Base-by-base conservation (phyloP, 1,140 invertebrate species). In the Argopecten irradians region DNA sequence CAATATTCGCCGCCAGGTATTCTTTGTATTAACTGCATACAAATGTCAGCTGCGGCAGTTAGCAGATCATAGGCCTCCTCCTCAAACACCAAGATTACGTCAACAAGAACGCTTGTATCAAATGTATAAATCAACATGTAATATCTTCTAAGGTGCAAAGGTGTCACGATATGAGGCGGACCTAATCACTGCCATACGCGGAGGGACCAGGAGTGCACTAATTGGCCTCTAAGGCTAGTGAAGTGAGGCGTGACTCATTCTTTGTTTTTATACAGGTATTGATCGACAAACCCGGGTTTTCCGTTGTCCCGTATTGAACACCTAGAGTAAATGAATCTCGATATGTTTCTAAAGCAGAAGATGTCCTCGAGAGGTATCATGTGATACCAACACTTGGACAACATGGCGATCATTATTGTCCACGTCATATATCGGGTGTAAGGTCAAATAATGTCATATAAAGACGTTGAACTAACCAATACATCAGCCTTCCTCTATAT, bases 41-140 rank as follows among this genome's bases (percentile, higher is more conserved):
- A 71, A 71, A 71, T 28, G 55, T n/a, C 55, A 71, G n/a, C 22
- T 11, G n/a, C 22, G 55, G 43, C 43, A 55, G 55, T 71, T 71
- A 71, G n/a, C 55, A 28, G 55, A 16, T 71, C n/a, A 71, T 71
- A 71, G 28, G 55, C 55, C 55, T 71, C 55, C 55, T 71, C 55
- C 43, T n/a, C 5, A 71, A 71, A 71, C 55, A 71, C 55, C 55
- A 1, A 71, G 55, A 71, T 71, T 71, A 71, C 55, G 55, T 71
- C 55, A 71, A 71, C 55, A 71, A 71, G n/a, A 28, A 71, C 55
- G 55, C 55, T n/a, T 71, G 55, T 28, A 71, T 71, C 55, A 22
- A 71, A 71, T 71, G 22, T 71, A n/a, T 71, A 71, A 71, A 71
- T 28, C 55, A 71, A 71, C 22, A 71, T 71, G n/a, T n/a, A 71